phyloP scores from a whole-genome alignment of 2,113 vertebrate species.

The Salvator merianae region DNA sequence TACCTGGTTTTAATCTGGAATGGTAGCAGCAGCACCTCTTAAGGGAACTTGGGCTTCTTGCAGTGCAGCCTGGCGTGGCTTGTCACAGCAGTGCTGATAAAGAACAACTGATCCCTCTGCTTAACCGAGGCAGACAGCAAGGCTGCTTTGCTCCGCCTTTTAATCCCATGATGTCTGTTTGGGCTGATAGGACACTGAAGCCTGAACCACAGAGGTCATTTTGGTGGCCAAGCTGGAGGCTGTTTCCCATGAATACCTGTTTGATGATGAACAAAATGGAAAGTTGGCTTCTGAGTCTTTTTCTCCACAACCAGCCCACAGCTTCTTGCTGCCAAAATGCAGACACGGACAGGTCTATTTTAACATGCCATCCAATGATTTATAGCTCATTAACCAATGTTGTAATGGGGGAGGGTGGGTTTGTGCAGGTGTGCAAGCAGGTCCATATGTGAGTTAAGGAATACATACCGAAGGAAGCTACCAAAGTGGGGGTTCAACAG shows the following conservation, averaged over 20 bases:
- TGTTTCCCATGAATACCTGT: not conserved
- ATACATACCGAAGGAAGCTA: not conserved
- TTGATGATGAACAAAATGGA: constrained; percentile 17
- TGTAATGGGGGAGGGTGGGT: not conserved
- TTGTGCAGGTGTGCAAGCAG: not conserved
- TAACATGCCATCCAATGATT: not conserved
- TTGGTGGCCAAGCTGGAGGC: constrained; percentile 5
- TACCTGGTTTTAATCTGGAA: constrained; percentile 28
- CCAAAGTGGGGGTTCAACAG: not conserved
- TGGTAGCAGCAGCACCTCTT: constrained; percentile 34
- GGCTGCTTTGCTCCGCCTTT: constrained; percentile 28
- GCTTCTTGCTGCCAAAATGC: not conserved
- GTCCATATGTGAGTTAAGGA: too few relatives aligned
- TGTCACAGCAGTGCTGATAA: constrained; percentile 33
- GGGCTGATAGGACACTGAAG: constrained; percentile 13
- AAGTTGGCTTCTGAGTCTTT: fast-evolving
- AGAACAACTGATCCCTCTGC: not conserved
- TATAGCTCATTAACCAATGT: not conserved
- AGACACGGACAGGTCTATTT: constrained; percentile 8
- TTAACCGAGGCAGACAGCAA: constrained; percentile 7
- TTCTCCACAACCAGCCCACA: not conserved
- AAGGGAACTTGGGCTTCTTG: constrained; percentile 32
- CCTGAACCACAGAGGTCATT: constrained; percentile 3
- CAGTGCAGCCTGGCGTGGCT: constrained; percentile 18
- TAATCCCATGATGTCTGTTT: not conserved